Conservation (phyloP, 2,888 invertebrate species). For the Sphecodes monilicornis region DNA sequence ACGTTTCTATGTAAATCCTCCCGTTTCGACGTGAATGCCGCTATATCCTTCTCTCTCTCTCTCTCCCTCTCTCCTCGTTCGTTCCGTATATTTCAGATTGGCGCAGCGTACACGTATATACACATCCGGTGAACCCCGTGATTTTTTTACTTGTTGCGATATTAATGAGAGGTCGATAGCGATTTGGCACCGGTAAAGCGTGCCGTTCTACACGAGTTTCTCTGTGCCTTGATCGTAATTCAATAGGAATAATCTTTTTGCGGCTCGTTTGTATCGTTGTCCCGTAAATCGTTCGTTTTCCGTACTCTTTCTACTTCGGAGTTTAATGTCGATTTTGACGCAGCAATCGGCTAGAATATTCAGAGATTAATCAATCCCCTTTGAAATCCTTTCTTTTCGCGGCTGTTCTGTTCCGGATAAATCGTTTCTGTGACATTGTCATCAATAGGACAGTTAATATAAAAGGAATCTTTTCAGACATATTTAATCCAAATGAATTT, state of each 20-base stretch:
- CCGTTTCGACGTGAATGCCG: not conserved
- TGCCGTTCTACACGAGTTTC: slow-evolving; percentile 2
- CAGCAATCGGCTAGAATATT: not conserved
- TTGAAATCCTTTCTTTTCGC: not conserved
- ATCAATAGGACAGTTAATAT: not conserved
- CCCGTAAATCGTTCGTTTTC: not conserved
- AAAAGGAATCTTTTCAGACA: too few relatives aligned
- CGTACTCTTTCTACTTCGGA: not conserved
- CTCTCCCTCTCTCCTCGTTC: not conserved
- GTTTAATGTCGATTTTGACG: not conserved
- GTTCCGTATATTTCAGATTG: slow-evolving; percentile 46
- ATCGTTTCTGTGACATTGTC: not conserved
- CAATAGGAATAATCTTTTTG: slow-evolving; percentile 16
- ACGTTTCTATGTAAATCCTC: slow-evolving; percentile 35
- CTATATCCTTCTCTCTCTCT: not conserved
- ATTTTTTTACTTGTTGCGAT: slow-evolving; percentile 60
- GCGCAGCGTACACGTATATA: slow-evolving; percentile 8
- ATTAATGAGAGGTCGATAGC: slow-evolving; percentile 60
- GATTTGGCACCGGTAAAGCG: slow-evolving; percentile 45
- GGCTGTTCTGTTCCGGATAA: not conserved
- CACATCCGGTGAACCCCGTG: slow-evolving; percentile 28
- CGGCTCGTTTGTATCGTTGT: not conserved
- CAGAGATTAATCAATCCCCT: not conserved
- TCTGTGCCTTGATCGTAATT: slow-evolving; percentile 10
- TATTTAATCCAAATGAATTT: too few relatives aligned